Conservation (phyloP, 2,888 invertebrate species). For the Orchesellides sinensis region DNA sequence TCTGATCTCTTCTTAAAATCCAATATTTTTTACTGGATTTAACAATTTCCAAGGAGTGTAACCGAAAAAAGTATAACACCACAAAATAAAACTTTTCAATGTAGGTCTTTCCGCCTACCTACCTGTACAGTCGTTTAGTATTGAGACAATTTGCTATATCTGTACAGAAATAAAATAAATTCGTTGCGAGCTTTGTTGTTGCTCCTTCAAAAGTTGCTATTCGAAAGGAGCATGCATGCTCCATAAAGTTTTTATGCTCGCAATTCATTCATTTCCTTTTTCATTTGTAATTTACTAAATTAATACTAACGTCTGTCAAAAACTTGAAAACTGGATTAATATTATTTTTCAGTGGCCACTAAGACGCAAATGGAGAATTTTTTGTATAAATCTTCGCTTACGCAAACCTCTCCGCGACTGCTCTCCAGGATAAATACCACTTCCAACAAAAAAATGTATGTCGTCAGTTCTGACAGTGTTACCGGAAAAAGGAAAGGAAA, state of each 20-base stretch:
- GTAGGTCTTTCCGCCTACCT: too few relatives aligned
- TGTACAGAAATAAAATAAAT: not conserved
- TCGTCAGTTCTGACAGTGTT: slow-evolving; percentile 37
- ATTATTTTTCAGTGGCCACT: not conserved
- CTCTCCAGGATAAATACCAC: not conserved
- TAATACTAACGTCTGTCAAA: slow-evolving; percentile 13
- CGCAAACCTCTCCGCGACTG: too few relatives aligned
- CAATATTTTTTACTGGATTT: too few relatives aligned
- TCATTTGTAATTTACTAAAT: slow-evolving; percentile 36
- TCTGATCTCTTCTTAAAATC: too few relatives aligned
- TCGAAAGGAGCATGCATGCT: not conserved
- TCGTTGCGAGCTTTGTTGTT: too few relatives aligned
- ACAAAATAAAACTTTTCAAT: too few relatives aligned
- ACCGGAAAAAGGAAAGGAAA: slow-evolving; percentile 45
- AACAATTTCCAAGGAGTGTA: too few relatives aligned
- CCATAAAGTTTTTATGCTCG: not conserved
- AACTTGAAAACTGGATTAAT: slow-evolving; percentile 11
- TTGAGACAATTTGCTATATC: not conserved
- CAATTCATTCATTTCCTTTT: slow-evolving; percentile 36
- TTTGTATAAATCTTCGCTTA: not conserved
- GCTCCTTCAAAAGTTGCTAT: not conserved
- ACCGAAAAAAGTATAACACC: too few relatives aligned
- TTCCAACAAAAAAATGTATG: slow-evolving; percentile 15
- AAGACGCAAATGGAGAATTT: not conserved
- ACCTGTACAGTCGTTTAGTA: too few relatives aligned